Evolutionary conservation across 2,888 invertebrate genomes (phyloP).

Genomic region (Aproaerema taeniolella): DNA sequence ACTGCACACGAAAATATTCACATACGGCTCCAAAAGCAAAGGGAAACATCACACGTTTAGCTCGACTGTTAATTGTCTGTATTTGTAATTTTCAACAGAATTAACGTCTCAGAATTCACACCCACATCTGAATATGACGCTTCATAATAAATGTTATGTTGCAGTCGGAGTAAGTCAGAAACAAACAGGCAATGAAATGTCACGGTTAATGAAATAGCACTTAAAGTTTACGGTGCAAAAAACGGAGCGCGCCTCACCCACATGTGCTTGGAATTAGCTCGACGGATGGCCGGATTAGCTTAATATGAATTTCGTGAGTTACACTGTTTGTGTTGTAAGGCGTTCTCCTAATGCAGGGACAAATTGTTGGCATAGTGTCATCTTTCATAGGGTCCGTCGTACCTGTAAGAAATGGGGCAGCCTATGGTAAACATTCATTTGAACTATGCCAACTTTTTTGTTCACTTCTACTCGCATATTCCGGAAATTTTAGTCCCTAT

Average conservation of each 20-base stretch:
- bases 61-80: slow-evolving; percentile 4
- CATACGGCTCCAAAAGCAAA: too few relatives aligned
- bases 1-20: neutral
- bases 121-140: slow-evolving; percentile 34
- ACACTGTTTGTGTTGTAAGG: slow-evolving; percentile 65
- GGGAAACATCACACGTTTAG: too few relatives aligned
- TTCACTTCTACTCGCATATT: neutral
- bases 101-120: slow-evolving; percentile 23
- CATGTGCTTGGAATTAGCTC: slow-evolving; percentile 67
- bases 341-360: slow-evolving; percentile 61
- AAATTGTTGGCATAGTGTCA: slow-evolving; percentile 73
- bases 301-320: slow-evolving; percentile 69
- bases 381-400: slow-evolving; percentile 64
- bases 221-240: slow-evolving; percentile 65
- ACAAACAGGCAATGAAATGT: slow-evolving; percentile 39
- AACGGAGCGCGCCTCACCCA: slow-evolving; percentile 39
- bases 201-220: slow-evolving; percentile 69
- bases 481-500: neutral
- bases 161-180: slow-evolving; percentile 21
- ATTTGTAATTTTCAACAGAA: slow-evolving; percentile 9
- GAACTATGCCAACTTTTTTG: slow-evolving; percentile 3
- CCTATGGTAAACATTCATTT: slow-evolving; percentile 28
- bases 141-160: slow-evolving; percentile 34
- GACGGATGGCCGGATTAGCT: slow-evolving; percentile 68
- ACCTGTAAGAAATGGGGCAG: slow-evolving; percentile 52